Conservation (phyloP, 2,113 vertebrate species). For the Limanda limanda region DNA sequence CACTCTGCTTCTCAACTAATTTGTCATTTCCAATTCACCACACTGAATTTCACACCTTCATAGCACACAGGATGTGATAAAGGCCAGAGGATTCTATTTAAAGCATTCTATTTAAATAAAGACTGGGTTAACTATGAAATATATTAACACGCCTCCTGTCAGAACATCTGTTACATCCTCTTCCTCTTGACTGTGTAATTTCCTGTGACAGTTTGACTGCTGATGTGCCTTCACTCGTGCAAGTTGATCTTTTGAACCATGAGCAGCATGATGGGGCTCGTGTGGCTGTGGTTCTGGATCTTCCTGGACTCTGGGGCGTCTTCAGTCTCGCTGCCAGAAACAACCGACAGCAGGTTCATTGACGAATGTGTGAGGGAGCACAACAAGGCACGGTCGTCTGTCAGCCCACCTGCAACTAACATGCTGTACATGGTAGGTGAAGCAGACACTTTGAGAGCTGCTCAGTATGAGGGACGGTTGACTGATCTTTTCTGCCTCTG, state of each 20-base stretch:
- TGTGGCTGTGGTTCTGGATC: constrained; percentile 28
- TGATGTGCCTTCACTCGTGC: fast-evolving
- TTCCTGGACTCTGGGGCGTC: background rate
- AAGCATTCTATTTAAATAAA: too few species aligned
- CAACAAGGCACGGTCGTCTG: constrained; percentile 54
- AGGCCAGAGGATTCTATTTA: too few species aligned
- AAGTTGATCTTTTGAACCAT: background rate
- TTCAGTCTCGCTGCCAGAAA: constrained; percentile 45
- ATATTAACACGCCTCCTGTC: background rate
- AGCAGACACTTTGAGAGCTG: background rate
- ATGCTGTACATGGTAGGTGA: constrained; percentile 76
- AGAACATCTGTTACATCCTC: constrained; percentile 3
- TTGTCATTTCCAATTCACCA: too few species aligned
- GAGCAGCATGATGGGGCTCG: background rate
- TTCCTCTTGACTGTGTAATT: constrained; percentile 19
- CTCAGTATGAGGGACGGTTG: background rate
- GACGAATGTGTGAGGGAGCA: constrained; percentile 59
- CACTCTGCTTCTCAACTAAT: too few species aligned
- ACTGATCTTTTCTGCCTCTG: background rate
- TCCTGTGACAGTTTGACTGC: constrained; percentile 28
- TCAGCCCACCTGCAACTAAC: constrained; percentile 52
- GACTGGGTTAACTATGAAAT: background rate
- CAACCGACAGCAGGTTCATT: constrained; percentile 60
- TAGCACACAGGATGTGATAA: too few species aligned
- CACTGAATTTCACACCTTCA: too few species aligned